Evolutionary conservation across 1,140 invertebrate genomes (phyloP), one percentile per base, ranked within the genome.

Genomic region (Drosophila pseudoananassae): DNA sequence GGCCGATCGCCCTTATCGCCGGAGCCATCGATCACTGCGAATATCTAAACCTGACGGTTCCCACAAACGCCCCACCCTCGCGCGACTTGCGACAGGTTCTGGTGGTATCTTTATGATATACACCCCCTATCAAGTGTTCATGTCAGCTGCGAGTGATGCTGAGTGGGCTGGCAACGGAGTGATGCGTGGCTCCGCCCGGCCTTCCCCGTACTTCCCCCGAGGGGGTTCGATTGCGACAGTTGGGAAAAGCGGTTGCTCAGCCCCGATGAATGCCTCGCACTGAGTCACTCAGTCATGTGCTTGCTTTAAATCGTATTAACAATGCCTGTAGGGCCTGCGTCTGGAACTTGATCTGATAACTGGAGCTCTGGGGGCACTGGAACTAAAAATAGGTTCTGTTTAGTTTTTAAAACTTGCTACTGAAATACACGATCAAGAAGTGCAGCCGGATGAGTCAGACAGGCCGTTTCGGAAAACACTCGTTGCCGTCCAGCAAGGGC

Each of bases 121-220:
- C 14, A 12, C 6, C 12, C 20, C 45, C 33, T 17, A 33, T 31
- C 17, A 40, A 14, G 54, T 45, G 65, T 51, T 33, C 68, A 71
- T 46, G 64, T 33, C 49, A 57, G 27, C 23, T 50, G 64, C 45
- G 66, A 29, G 54, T 64, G 66, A 56, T 69, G 68, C 64, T 66
- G 50, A 27, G 25, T 27, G 4, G 4, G 25, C 25, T 27, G 25
- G 25, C 25, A 7, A 5, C 25, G 25, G 25, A 27, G 0, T 27
- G 5, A 27, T 27, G 25, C 25, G 25, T 27, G 25, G 25, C 6
- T 27, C 8, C 31, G 31, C 9, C 29, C 29, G 29, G 8, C 5
- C 25, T 6, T 27, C 25, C 25, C 25, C 25, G 25, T 6, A 20
- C 20, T 20, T 20, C 20, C 25, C 25, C 25, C 25, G 25, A 7